A percentile compares a stretch with the other conserved stretches of the same genome.
phyloP scores from a whole-genome alignment of 2,888 invertebrate genomes.

The Torymus aiolomorphi region DNA sequence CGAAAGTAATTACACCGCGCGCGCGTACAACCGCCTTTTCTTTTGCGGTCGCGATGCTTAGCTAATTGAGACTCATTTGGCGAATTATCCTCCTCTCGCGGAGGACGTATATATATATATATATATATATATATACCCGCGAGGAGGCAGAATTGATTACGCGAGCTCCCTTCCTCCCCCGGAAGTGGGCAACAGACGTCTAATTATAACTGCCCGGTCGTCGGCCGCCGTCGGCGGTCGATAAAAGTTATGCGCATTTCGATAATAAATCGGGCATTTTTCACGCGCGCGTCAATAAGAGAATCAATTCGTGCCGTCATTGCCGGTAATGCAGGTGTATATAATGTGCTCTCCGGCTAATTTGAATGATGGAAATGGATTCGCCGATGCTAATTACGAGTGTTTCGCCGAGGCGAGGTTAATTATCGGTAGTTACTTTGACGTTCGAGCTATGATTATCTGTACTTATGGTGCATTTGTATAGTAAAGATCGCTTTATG shows the following conservation, averaged over 20 bases:
- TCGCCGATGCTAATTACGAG: conserved; percentile 23
- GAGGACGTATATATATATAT: background rate
- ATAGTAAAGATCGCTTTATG: background rate
- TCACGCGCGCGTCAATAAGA: too few relatives aligned
- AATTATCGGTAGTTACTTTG: conserved; percentile 29
- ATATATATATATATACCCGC: background rate
- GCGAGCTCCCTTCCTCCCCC: background rate
- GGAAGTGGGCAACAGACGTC: conserved; percentile 23
- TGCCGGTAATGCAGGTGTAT: conserved; percentile 13
- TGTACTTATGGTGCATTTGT: conserved; percentile 11
- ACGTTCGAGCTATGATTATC: conserved; percentile 1
- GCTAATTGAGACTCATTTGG: conserved; percentile 49
- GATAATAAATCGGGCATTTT: conserved; percentile 39
- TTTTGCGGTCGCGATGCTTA: conserved; percentile 1
- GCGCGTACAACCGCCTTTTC: too few relatives aligned
- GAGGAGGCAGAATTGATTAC: conserved; percentile 45
- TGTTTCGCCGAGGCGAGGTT: conserved; percentile 3
- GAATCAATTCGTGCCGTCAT: conserved; percentile 5
- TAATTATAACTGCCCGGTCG: conserved; percentile 30
- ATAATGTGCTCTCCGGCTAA: background rate
- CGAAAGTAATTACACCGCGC: conserved; percentile 47
- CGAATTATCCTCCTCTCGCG: conserved; percentile 28
- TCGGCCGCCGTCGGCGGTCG: background rate
- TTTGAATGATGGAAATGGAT: conserved; percentile 13
- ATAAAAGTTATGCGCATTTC: conserved; percentile 35